Percentiles rank a stretch among this genome's conserved stretches.
Evolutionary conservation across 2,888 invertebrate genomes (phyloP).

Genomic region (Orchestes rusci): DNA sequence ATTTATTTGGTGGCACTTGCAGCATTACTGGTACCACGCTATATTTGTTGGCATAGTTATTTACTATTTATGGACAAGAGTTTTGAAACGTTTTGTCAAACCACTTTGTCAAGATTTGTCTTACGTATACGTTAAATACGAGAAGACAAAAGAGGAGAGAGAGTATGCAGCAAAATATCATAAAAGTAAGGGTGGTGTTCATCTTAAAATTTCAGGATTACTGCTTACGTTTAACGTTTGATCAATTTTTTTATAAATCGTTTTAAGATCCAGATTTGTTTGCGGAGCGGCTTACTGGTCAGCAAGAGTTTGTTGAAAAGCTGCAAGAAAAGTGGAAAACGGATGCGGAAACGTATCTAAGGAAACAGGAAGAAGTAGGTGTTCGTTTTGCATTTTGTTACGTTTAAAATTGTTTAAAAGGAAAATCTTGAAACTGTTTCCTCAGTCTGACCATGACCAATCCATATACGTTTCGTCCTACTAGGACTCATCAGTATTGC

Average conservation of each 20-base stretch:
- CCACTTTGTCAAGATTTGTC: background rate
- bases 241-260: no score
- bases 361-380: conserved; percentile 40
- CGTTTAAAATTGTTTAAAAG: no score
- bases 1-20: conserved; percentile 8
- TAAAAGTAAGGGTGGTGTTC: conserved; percentile 38
- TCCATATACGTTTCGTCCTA: no score
- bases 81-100: conserved; percentile 34
- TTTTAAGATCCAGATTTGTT: conserved; percentile 44
- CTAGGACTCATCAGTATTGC: no score
- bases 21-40: conserved; percentile 43
- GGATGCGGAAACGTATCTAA: conserved; percentile 36
- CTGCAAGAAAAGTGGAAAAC: conserved; percentile 43
- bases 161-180: conserved; percentile 45
- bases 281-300: conserved; percentile 36
- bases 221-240: no score
- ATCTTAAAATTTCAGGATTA: no score
- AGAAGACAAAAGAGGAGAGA: conserved; percentile 35
- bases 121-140: conserved; percentile 32
- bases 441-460: no score
- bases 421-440: no score
- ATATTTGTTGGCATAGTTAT: conserved; percentile 33
- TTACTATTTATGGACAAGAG: conserved; percentile 38
- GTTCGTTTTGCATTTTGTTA: conserved; percentile 1
- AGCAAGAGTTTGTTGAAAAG: conserved; percentile 40